Evolutionary conservation across 2,797 vertebrate genomes (phyloP), one percentile per base, ranked within the genome.

Genomic region (Brachyalestes nurse): DNA sequence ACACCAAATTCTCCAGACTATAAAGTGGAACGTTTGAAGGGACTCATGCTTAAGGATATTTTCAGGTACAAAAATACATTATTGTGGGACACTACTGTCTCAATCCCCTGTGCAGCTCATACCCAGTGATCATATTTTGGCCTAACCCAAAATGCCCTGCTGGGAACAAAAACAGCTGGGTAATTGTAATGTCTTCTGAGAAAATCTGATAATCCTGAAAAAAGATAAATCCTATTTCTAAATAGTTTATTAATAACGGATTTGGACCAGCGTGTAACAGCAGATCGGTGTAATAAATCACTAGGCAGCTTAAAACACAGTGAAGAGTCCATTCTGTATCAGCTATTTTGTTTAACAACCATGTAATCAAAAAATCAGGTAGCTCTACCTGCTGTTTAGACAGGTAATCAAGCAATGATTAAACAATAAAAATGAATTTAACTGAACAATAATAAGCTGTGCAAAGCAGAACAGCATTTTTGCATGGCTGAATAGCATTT

Each of bases 161-260:
- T 53, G 69, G 69, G 47, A 72, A 70, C 7, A 79, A 79, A 82
- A 82, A 78, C 42, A 67, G 51, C 64, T 72, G 71, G 71, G 17
- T 65, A 62, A 80, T 76, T 86, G 67, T 83, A 62, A 28, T 82
- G 78, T 80, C 86, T 85, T 82, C 58, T 17, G 28, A 42, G 42
- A 83, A 79, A 80, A 40, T 78, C 38, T 73, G 79, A 81, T 84
- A 38, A 77, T 81, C 77, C 85, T 77, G 40, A 75, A 81, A 72
- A 34, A 78, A 14, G 62, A 64, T 53, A 75, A 84, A 86, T 86
- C 82, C 77, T 69, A 77, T 82, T 84, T 76, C 53, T 75, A 62
- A 78, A 65, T 71, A 83, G 64, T 76, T 77, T 58, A 81, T 71
- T 79, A 75, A 60, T 70, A 61, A 38, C 17, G 53, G 47, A 62